Percentiles rank a stretch among this genome's conserved stretches.
Evolutionary conservation across 2,888 invertebrate genomes (phyloP).

Genomic region (Cantharis lateralis): DNA sequence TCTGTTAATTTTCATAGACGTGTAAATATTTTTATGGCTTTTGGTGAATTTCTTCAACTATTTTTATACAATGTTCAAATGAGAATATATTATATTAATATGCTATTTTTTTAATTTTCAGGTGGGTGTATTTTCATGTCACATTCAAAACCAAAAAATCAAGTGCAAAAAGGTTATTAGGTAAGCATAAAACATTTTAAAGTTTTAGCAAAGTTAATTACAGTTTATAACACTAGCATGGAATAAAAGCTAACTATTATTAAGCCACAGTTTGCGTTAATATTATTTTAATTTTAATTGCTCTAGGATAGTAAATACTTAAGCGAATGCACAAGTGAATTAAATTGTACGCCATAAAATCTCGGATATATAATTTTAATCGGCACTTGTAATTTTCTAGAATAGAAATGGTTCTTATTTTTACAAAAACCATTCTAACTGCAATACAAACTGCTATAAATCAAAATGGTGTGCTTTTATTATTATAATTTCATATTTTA

Average conservation of each 20-base stretch:
- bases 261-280: neutral
- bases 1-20: too few relatives aligned
- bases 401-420: neutral
- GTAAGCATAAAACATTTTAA: neutral
- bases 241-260: neutral
- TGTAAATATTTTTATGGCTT: too few relatives aligned
- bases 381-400: neutral
- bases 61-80: too few relatives aligned
- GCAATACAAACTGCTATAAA: neutral
- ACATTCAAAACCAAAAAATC: neutral
- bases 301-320: neutral
- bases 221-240: neutral
- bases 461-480: neutral
- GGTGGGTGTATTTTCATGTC: neutral
- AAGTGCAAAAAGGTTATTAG: neutral
- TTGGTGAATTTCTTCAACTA: too few relatives aligned
- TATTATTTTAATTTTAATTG: neutral
- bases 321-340: neutral
- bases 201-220: neutral
- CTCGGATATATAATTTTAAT: conserved; percentile 1
- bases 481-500: neutral
- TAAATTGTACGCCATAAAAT: neutral
- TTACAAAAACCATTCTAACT: neutral
- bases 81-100: too few relatives aligned
- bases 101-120: neutral